Conservation (phyloP, 2,888 invertebrate genomes). For the Tipula confusa region DNA sequence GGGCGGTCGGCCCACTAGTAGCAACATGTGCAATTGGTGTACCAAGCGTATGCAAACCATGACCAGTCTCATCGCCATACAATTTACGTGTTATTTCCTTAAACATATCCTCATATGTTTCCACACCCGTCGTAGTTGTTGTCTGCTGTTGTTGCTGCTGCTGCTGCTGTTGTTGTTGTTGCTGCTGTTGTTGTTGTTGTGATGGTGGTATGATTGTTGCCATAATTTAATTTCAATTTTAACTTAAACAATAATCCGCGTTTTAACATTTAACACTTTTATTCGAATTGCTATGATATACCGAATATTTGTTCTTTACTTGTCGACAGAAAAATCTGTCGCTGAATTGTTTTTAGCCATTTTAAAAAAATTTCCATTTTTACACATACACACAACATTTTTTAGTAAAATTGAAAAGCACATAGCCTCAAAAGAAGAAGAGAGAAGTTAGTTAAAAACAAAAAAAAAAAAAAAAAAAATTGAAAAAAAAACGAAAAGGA, state of each 20-base stretch:
- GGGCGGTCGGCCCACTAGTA: constrained; percentile 50
- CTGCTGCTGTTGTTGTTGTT: constrained; percentile 49
- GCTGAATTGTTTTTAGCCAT: neutral
- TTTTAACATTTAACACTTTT: neutral
- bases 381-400: neutral
- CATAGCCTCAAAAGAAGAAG: neutral
- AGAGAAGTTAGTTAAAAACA: neutral
- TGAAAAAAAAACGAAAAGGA: neutral
- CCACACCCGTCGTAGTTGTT: constrained; percentile 33
- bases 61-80: constrained; percentile 73
- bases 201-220: constrained; percentile 49
- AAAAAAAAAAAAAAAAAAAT: too few species aligned
- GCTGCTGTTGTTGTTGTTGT: constrained; percentile 38
- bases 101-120: constrained; percentile 54
- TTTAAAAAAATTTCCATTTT: constrained; percentile 7
- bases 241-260: neutral
- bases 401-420: neutral
- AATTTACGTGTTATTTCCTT: constrained; percentile 89
- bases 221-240: constrained; percentile 41
- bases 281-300: neutral
- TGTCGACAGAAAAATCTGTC: neutral
- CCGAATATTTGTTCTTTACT: neutral
- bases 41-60: constrained; percentile 50
- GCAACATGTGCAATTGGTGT: constrained; percentile 51
- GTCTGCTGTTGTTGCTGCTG: neutral